Base-by-base conservation (phyloP, 1,140 invertebrate species). In the Battus philenor region DNA sequence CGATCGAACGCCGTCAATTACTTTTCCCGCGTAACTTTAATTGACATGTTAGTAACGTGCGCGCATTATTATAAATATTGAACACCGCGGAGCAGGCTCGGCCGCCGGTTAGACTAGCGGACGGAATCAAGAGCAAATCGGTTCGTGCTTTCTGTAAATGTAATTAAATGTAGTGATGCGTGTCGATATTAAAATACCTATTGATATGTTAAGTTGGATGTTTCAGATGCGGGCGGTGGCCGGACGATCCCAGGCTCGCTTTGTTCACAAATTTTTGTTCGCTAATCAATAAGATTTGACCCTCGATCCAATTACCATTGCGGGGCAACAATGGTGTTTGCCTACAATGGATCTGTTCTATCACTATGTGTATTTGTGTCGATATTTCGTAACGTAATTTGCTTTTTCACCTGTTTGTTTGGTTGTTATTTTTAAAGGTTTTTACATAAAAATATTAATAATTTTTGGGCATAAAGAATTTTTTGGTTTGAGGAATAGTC, bases 151-250 rank as follows among this genome's bases (percentile, higher is more conserved):
- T 62, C 61, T 73, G 76, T 71, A 76, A 79, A 68, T 74, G 65
- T 59, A 81, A 82, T 81, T 72, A 82, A 74, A 81, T 74, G 55
- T 72, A 82, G 79, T 81, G 78, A 78, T 79, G 71, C 78, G 63
- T 85, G 72, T 76, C 75, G 66, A 70, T 74, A 71, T 72, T 77
- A 79, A 75, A 81, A 71, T 64, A 69, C 47, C 65, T 68, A 85
- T 81, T 82, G 78, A 82, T 82, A 85, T 85, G 81, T 65, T 81
- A 85, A 82, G 65, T 64, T 46, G 62, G 51, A 48, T 70, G 67
- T 69, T 69, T 65, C 56, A 54, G 51, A 71, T 64, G 64, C 64
- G 50, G 64, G 65, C 66, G 57, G 55, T 50, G 60, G 54, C 61
- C 54, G 41, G 60, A 54, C 68, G 66, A 56, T 73, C 76, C 68